Conservation (phyloP, 2,888 invertebrate genomes). For the Tenthredo livida region DNA sequence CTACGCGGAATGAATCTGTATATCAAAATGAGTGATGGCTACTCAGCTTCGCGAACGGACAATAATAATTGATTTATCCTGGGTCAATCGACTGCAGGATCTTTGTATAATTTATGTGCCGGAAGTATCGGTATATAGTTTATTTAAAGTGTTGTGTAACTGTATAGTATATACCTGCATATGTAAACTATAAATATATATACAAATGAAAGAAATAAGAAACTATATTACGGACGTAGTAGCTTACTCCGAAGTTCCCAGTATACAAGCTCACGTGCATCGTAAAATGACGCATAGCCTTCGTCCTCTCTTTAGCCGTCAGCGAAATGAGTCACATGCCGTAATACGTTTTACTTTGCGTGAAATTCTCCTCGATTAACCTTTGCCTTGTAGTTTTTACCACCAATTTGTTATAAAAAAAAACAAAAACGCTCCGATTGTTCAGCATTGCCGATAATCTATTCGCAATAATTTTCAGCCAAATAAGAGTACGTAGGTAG, state of each 20-base stretch:
- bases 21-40: not conserved
- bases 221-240: not conserved
- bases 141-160: not conserved
- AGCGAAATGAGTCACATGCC: constrained; percentile 19
- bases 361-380: constrained; percentile 13
- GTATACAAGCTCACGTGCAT: constrained; percentile 5
- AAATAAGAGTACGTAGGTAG: not conserved
- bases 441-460: not conserved
- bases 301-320: not conserved
- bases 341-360: constrained; percentile 11
- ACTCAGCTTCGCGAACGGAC: not conserved
- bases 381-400: not conserved
- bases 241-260: not conserved
- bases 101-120: not conserved
- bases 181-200: not conserved
- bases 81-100: not conserved
- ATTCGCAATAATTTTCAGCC: not conserved
- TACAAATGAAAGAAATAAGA: not conserved
- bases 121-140: not conserved
- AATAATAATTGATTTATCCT: not conserved
- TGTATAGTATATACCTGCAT: not conserved
- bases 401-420: not conserved
- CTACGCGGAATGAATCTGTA: not conserved
- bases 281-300: constrained; percentile 12
- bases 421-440: not conserved